Base-by-base conservation (phyloP, 2,797 vertebrate genomes). In the Alfaro cultratus region DNA sequence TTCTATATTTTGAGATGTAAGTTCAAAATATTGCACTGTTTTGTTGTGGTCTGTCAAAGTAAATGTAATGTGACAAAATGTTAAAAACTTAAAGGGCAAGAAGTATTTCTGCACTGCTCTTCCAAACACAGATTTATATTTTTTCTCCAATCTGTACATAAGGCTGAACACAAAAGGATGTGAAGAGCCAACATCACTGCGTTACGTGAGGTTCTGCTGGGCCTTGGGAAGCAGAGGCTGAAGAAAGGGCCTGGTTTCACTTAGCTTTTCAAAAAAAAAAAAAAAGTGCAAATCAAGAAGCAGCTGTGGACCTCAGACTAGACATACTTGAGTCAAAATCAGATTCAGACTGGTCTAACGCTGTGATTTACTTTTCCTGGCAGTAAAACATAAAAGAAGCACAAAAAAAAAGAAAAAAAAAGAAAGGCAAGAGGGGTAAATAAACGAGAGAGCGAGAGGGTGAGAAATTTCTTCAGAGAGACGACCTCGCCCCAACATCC, bases 351-450 rank as follows among this genome's bases (percentile, higher is more conserved):
- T 84, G 81, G 81, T 90, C 92, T 91, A 87, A 85, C 86, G 82
- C 88, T 80, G 87, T 87, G 92, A 94, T 95, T 93, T 94, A 95
- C 87, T 95, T 95, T 95, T 94, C 93, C 93, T 94, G 95, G 94
- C 94, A 93, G 75, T 29, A 21, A 89, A 90, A 92, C 85, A 90
- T 81, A 94, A 86, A 88, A 64, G 12, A 88, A 78, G 74, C 1
- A n/a, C n/a, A n/a, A n/a, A n/a, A n/a, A n/a, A n/a, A n/a, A n/a
- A n/a, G n/a, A 2, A 67, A 36, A 36, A 36, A 68, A 41, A 81
- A 81, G 83, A 51, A 51, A 51, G 18, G 60, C 76, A 41, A 81
- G 85, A 86, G 81, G 83, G 87, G 55, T 72, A 76, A 84, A 84
- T 84, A 80, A 87, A 81, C 78, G 77, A 87, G 73, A 83, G 77